Percentiles rank a stretch among this genome's conserved stretches.
These are phyloP conservation scores for Sciurus vulgaris DNA, from an alignment of 2,797 vertebrate genomes.

Conservation along the genomic window DNA sequence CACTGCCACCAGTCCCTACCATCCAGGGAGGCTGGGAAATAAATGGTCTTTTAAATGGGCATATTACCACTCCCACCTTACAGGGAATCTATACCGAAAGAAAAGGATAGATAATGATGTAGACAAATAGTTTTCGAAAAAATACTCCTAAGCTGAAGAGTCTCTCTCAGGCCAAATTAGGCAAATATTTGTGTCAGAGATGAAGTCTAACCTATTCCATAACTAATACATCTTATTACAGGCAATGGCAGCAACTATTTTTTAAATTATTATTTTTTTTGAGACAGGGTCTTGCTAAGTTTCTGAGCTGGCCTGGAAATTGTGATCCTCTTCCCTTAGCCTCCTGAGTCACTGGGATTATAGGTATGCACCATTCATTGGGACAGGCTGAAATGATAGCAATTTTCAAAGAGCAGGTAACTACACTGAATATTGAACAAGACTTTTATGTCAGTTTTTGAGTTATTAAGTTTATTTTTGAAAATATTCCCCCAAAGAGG, in stretches of 20 bases:
- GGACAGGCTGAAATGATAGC: too few relatives aligned
- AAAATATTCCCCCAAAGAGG: neutral
- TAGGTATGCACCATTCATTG: too few relatives aligned
- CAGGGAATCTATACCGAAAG: neutral
- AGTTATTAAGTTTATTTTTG: slow-evolving; percentile 61
- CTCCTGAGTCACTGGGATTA: too few relatives aligned
- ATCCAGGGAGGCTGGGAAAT: neutral
- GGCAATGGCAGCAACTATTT: neutral
- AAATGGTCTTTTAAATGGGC: neutral
- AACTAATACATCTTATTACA: neutral
- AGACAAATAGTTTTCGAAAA: neutral
- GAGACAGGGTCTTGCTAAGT: too few relatives aligned
- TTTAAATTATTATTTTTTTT: too few relatives aligned
- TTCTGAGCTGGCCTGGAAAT: too few relatives aligned
- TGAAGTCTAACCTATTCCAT: neutral
- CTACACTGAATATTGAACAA: neutral
- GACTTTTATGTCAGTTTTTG: neutral
- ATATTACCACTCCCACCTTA: neutral
- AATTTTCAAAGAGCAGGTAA: neutral
- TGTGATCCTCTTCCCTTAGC: too few relatives aligned
- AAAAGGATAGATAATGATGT: neutral
- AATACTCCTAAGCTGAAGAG: neutral
- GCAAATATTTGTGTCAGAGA: neutral
- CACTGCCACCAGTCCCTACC: neutral
- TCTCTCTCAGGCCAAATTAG: neutral